Percentiles rank a stretch among this genome's conserved stretches.
Conservation (phyloP, 2,888 invertebrate species). For the Phaedon cochleariae region DNA sequence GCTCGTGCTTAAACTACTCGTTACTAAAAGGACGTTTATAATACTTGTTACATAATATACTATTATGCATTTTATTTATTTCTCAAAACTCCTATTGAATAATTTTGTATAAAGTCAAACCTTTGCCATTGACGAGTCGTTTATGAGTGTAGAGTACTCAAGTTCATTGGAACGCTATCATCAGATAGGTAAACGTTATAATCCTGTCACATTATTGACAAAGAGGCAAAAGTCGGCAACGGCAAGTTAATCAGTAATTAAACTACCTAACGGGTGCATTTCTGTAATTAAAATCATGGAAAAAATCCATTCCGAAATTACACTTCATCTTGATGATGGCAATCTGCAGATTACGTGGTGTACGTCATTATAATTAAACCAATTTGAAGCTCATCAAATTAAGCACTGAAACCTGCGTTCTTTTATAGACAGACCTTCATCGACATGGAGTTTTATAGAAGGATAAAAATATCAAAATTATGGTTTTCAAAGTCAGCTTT, state of each 20-base stretch:
- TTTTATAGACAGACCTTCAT: conserved; percentile 3
- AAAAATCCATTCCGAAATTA: conserved; percentile 55
- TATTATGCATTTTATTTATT: no score
- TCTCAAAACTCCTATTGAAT: no score
- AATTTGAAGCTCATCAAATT: conserved; percentile 55
- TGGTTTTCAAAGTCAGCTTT: no score
- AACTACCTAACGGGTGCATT: conserved; percentile 39
- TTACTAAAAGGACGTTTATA: no score
- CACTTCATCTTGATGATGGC: conserved; percentile 50
- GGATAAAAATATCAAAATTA: no score
- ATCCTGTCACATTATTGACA: conserved; percentile 25
- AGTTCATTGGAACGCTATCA: no score
- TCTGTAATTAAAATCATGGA: conserved; percentile 52
- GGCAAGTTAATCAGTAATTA: conserved; percentile 35
- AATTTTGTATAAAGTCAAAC: no score
- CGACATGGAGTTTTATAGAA: no score
- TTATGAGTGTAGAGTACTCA: no score
- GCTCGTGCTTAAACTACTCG: no score
- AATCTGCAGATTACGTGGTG: conserved; percentile 54
- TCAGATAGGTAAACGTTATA: not conserved
- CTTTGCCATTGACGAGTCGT: no score
- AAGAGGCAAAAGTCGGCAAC: conserved; percentile 23
- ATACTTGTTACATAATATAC: no score
- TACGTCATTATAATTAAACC: conserved; percentile 53
- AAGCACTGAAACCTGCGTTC: conserved; percentile 29